Conservation (phyloP, 2,797 vertebrate species). For the Acanthis flammea region DNA sequence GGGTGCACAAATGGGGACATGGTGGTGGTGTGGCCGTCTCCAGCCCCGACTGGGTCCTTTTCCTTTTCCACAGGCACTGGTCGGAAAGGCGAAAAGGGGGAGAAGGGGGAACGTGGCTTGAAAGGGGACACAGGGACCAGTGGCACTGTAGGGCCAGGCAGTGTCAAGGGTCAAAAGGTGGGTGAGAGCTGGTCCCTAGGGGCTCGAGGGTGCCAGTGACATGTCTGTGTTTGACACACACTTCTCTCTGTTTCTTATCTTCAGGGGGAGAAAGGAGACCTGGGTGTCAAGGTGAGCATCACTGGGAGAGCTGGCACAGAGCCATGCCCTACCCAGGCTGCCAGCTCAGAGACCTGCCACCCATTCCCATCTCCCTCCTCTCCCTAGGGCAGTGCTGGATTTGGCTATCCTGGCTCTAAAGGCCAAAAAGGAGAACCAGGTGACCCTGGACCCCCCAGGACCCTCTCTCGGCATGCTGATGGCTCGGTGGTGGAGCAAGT, state of each 20-base stretch:
- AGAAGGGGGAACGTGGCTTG: constrained; percentile 76
- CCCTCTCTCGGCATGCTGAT: constrained; percentile 33
- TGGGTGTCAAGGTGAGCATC: constrained; percentile 78
- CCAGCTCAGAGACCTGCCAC: not conserved
- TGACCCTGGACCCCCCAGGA: constrained; percentile 57
- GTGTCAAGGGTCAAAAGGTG: constrained; percentile 78
- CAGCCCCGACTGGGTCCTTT: fast-evolving
- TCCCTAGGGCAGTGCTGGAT: constrained; percentile 83
- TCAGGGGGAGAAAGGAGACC: constrained; percentile 85
- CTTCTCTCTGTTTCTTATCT: not conserved
- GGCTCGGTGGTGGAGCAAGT: constrained; percentile 65
- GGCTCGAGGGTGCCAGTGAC: fast-evolving
- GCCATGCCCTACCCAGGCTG: not conserved
- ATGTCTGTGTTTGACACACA: fast-evolving
- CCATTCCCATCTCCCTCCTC: fast-evolving
- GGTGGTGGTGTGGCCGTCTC: fast-evolving
- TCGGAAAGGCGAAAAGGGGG: constrained; percentile 79
- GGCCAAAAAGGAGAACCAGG: constrained; percentile 85
- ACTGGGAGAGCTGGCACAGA: not conserved
- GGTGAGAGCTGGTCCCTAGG: not conserved
- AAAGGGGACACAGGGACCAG: constrained; percentile 79
- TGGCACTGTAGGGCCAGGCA: constrained; percentile 25
- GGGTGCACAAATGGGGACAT: fast-evolving
- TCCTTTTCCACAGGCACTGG: not conserved
- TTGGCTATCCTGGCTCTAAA: constrained; percentile 85